Percentiles rank a stretch among this genome's conserved stretches.
phyloP scores from a whole-genome alignment of 2,113 vertebrate genomes.

The Odocoileus hemionus region DNA sequence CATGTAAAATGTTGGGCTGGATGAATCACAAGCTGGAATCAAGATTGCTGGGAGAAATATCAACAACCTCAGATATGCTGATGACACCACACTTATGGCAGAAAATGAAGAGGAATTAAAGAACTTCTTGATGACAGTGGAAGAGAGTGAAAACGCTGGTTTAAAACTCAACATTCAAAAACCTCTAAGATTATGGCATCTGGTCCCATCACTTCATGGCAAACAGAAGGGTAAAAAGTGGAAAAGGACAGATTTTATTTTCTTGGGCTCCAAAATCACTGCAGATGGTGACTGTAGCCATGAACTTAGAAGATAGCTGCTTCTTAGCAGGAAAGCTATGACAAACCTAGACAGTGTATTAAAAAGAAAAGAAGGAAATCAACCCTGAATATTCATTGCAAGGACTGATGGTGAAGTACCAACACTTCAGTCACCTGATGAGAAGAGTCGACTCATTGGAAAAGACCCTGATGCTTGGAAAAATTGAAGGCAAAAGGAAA shows the following conservation, averaged over 20 bases:
- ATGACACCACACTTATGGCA: background rate
- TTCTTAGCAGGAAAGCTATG: background rate
- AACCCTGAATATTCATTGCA: background rate
- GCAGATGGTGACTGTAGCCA: background rate
- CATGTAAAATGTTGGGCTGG: background rate
- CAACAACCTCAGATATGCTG: background rate
- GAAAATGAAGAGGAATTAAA: background rate
- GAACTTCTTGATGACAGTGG: background rate
- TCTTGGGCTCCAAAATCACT: background rate
- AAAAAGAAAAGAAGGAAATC: background rate
- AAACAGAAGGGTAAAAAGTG: background rate
- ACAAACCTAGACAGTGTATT: background rate
- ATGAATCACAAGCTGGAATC: background rate
- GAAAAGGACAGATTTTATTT: background rate
- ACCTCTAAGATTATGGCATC: background rate
- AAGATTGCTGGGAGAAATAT: background rate
- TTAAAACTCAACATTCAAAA: background rate
- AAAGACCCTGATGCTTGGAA: background rate
- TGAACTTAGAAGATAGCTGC: background rate
- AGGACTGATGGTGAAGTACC: background rate
- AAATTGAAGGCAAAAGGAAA: background rate
- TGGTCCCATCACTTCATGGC: background rate
- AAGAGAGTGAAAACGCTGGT: background rate
- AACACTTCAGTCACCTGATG: background rate
- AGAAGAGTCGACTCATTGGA: background rate